These are phyloP conservation scores for Lepus timidus DNA, from an alignment of 2,113 vertebrate genomes.

Conservation along the genomic window DNA sequence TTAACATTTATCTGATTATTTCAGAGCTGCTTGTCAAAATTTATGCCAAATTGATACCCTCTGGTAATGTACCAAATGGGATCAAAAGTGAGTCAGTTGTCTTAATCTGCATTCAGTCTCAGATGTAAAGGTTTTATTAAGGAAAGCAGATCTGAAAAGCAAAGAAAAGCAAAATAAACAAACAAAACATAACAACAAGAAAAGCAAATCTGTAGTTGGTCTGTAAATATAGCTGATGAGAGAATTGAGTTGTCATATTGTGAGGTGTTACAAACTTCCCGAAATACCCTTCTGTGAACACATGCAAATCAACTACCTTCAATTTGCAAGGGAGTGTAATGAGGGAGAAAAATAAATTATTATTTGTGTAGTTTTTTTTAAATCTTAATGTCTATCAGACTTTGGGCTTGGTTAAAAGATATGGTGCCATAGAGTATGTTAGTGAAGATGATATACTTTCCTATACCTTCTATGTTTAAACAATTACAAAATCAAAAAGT, in stretches of 20 bases:
- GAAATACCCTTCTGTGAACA: constrained; percentile 9
- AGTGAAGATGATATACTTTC: background rate
- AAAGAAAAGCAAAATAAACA: background rate
- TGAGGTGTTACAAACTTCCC: background rate
- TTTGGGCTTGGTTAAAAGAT: background rate
- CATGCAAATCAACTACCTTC: background rate
- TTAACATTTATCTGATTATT: background rate
- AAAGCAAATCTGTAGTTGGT: background rate
- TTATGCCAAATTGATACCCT: background rate
- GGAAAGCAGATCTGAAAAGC: background rate
- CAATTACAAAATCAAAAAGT: constrained; percentile 9
- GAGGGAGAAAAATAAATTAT: background rate
- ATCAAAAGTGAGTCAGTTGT: background rate
- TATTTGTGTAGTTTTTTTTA: background rate
- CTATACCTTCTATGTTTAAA: background rate
- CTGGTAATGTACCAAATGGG: background rate
- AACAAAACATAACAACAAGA: background rate
- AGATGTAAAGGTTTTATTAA: background rate
- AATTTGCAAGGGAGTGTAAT: background rate
- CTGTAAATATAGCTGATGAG: background rate
- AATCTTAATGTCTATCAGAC: background rate
- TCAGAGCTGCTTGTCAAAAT: background rate
- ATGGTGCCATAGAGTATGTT: background rate
- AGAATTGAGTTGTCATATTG: background rate
- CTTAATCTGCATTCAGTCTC: background rate